Evolutionary conservation across 2,888 invertebrate species (phyloP), one percentile per base, ranked within the genome.

Genomic region (Tetragonula carbonaria): DNA sequence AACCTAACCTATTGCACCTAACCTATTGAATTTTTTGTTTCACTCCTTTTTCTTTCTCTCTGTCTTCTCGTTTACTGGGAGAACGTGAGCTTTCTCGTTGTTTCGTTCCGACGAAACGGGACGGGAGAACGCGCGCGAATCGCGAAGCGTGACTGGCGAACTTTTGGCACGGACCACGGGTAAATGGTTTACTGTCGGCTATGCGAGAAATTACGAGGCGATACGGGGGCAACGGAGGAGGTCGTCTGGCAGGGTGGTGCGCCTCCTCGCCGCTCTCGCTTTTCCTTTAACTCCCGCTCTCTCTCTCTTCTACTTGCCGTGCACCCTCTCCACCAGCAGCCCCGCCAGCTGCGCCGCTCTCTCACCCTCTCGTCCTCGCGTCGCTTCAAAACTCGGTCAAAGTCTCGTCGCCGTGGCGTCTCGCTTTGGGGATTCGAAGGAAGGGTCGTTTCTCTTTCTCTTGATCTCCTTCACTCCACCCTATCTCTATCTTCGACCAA

Each of bases 371-470:
- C 74, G 67, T 79, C 78, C 89, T 78, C 77, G 76, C 80, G 66
- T 78, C 78, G 92, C 91, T 90, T 92, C 92, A 94, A 94, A 94
- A 94, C 94, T 94, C 94, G 94, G 94, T 94, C 94, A 94, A 94
- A 94, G 94, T 94, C 94, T 94, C 93, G 92, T 92, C 92, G 90
- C 80, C 84, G 90, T 85, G 89, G 85, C 90, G 90, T 90, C 87
- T 90, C 85, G 92, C 93, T 92, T 93, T 92, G 92, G 92, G 93
- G 91, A 93, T 93, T 89, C 90, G 87, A 88, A 88, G 90, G 86
- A 90, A 88, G 87, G 90, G 86, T 88, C 90, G 89, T 87, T 88
- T 88, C 90, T 87, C 87, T 87, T 80, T 86, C 87, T 86, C 85
- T 78, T n/a, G 66, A 11, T 75, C 71, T 80, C 65, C 66, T 68